Evolutionary conservation across 2,113 vertebrate genomes (phyloP).

Genomic region (Murina feae): DNA sequence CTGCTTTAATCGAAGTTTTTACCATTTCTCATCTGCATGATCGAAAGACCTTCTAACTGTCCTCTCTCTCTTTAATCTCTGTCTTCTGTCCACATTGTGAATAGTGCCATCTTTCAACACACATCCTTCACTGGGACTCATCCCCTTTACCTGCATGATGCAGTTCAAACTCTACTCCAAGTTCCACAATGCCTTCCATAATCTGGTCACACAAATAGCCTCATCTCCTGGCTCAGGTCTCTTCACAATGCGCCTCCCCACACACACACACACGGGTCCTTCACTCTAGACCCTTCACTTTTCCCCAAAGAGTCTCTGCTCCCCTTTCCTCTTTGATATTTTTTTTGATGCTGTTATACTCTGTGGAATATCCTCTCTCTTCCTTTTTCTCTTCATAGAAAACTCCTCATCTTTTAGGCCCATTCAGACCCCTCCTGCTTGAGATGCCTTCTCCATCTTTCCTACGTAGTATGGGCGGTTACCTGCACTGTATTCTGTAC

Average conservation of each 20-base stretch:
- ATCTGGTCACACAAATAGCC: neutral
- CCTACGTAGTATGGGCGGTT: too few species aligned
- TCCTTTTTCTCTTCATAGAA: neutral
- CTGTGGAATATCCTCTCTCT: neutral
- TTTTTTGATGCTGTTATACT: neutral
- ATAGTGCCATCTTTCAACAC: neutral
- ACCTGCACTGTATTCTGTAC: neutral
- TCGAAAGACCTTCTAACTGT: neutral
- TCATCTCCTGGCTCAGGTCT: neutral
- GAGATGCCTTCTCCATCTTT: neutral
- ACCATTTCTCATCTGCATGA: neutral
- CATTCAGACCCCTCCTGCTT: neutral
- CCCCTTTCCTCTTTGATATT: neutral
- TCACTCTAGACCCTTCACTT: neutral
- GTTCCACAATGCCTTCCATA: neutral
- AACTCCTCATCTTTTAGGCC: neutral
- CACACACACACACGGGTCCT: too few species aligned
- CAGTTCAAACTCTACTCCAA: neutral
- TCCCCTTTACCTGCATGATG: neutral
- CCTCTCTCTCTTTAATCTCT: neutral
- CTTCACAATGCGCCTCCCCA: too few species aligned
- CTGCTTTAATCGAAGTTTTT: neutral
- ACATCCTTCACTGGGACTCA: neutral
- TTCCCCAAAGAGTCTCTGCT: neutral
- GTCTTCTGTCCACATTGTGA: neutral